Evolutionary conservation across 1,140 invertebrate genomes (phyloP).

Genomic region (Pectinophora gossypiella): DNA sequence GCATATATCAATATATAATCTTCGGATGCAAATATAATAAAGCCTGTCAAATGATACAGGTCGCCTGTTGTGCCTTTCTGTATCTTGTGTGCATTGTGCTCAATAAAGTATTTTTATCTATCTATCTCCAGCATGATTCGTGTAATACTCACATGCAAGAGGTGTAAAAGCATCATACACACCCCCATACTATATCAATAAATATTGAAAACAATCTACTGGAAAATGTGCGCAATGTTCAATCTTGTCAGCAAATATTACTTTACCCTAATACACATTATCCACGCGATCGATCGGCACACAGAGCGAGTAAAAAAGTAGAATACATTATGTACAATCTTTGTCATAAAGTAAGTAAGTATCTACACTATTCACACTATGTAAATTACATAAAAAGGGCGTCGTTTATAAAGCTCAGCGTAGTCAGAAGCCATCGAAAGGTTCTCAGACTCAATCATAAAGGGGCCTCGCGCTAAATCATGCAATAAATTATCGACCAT

Average conservation of each 20-base stretch:
- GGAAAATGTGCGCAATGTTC: too few species aligned
- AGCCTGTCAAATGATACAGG: too few species aligned
- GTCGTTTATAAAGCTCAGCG: neutral
- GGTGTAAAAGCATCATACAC: too few species aligned
- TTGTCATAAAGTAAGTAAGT: neutral
- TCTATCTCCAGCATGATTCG: too few species aligned
- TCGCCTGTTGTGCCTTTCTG: too few species aligned
- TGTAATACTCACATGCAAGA: too few species aligned
- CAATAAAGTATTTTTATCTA: too few species aligned
- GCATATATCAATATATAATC: too few species aligned
- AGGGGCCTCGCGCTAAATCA: conserved; percentile 8
- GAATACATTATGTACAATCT: neutral
- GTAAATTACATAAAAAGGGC: neutral
- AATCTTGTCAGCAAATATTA: conserved; percentile 16
- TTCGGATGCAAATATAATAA: too few species aligned
- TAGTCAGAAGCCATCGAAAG: neutral
- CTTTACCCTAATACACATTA: neutral
- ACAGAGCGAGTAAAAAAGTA: neutral
- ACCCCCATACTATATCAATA: too few species aligned
- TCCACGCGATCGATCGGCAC: neutral
- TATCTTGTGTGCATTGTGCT: too few species aligned
- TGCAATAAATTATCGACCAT: conserved; percentile 13
- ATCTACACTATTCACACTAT: neutral
- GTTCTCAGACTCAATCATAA: neutral
- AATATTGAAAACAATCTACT: too few species aligned